These are phyloP conservation scores for Misgurnus anguillicaudatus DNA, from an alignment of 2,113 vertebrate species.

Conservation along the genomic window DNA sequence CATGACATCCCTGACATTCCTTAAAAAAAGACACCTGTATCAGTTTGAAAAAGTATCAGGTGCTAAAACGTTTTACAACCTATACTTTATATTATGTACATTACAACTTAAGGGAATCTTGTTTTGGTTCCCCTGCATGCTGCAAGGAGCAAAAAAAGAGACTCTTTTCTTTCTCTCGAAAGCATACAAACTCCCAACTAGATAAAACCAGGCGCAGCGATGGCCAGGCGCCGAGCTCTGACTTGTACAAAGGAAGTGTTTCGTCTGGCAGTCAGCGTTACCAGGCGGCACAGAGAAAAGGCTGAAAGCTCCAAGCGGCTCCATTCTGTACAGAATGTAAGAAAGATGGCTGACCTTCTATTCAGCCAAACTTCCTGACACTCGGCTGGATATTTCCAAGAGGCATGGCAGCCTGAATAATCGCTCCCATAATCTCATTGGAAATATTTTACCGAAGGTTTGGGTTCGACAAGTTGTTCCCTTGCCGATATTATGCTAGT, in stretches of 20 bases:
- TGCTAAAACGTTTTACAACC: no score
- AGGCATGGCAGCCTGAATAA: conserved; percentile 10
- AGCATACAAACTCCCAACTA: conserved; percentile 22
- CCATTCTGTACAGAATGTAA: conserved; percentile 38
- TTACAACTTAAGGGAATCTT: no score
- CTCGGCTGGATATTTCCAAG: conserved; percentile 6
- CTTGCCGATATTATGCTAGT: background rate
- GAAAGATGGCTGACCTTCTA: conserved; percentile 62
- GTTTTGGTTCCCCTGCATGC: no score
- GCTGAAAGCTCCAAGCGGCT: conserved; percentile 35
- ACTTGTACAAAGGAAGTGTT: conserved; percentile 65
- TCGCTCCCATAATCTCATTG: background rate
- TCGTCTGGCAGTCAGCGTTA: conserved; percentile 59
- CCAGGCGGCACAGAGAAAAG: conserved; percentile 37
- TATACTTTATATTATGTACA: no score
- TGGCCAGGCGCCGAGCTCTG: conserved; percentile 27
- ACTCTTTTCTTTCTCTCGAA: background rate
- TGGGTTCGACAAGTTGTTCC: background rate
- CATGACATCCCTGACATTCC: no score
- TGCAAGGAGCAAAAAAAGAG: background rate
- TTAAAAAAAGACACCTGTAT: no score
- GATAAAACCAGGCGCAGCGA: conserved; percentile 32
- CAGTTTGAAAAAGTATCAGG: no score
- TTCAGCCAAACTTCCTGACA: conserved; percentile 50
- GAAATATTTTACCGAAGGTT: background rate